Evolutionary conservation across 2,113 vertebrate genomes (phyloP), one percentile per base, ranked within the genome.

Genomic region (Leptosomus discolor): DNA sequence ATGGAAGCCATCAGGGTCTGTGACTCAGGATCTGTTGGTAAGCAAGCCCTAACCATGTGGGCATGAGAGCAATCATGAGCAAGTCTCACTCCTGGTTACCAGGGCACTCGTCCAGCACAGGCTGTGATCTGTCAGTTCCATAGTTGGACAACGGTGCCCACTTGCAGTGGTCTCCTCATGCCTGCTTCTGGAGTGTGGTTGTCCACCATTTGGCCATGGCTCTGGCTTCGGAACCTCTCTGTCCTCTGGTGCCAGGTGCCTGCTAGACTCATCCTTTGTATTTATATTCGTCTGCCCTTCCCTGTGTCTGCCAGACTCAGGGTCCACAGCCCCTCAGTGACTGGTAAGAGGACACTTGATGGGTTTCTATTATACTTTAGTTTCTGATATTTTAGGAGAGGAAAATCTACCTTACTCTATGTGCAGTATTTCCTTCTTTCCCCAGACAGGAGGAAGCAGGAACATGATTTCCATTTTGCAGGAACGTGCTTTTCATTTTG

Each of bases 331-430:
- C 34, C 7, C 37, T 45, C 29, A 41, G 29, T 58, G 39, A 67
- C 56, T 37, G 15, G 10, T n/a, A 60, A 82, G 48, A 75, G 29
- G 6, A 68, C 15, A 19, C 61, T 68, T 0, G 0, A 32, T 75
- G 36, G 29, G 19, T 79, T 82, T 68, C 37, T 77, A 6, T 67
- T 67, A 23, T 20, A 37, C 24, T 63, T 88, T 6, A 39, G 19
- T 48, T 90, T 58, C 70, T 90, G 37, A 7, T 51, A 18, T 67
- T 71, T 80, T 37, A 80, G 23, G 58, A 84, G 36, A 84, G 9
- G 15, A 83, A 73, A 79, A 73, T 6, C 43, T 71, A 45, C 34
- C 4, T 80, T 61, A 43, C 61, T 71, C 15, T 54, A 16, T 39
- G 48, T 73, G 39, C 1, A 2, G 27, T 64, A 46, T 60, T 85